Evolutionary conservation across 2,113 vertebrate species (phyloP), one percentile per base, ranked within the genome.

Genomic region (Pao palembangensis): DNA sequence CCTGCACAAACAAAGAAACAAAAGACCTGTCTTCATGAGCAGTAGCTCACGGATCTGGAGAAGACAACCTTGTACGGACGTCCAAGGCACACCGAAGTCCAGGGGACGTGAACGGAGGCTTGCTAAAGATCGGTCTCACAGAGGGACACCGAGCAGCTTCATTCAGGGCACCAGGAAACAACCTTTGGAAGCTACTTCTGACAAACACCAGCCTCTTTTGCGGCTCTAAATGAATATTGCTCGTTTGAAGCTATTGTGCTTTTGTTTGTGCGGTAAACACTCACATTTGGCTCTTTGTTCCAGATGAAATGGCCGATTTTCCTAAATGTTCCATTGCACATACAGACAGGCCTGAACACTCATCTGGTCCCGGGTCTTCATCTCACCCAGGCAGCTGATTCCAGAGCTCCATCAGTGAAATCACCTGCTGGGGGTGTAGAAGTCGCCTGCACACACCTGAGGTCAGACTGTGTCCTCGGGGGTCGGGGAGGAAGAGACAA

Each of bases 1-100:
- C 7, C 17, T 2, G 12, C 31, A 67, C 14, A 58, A 46, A 56
- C 1, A n/a, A 61, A 56, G 17, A 44, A 18, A 1, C 2, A 34
- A 0, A 61, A 68, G 48, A 53, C 38, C 20, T 2, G 12, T 72
- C 16, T 64, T 64, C 56, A 55, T 55, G 19, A 58, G 51, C 63
- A 70, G 61, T 47, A 59, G 67, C 60, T 68, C 61, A 63, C 49
- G 23, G 47, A 75, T 67, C 13, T 42, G 50, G 47, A 78, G 25
- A 71, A 62, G 64, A 76, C 61, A 81, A 72, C 73, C 77, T 77
- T 74, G 69, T 63, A 64, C 49, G n/a, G 64, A 77, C 60, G 42
- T 76, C 79, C 73, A 64, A 85, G 85, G 82, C 82, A 81, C 85
- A 55, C 74, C 41, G 58, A 73, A 83, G 63, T 67, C 79, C 13